Percentiles rank a stretch among this genome's conserved stretches.
Evolutionary conservation across 2,113 vertebrate genomes (phyloP).

Genomic region (Tachuris rubrigastra): DNA sequence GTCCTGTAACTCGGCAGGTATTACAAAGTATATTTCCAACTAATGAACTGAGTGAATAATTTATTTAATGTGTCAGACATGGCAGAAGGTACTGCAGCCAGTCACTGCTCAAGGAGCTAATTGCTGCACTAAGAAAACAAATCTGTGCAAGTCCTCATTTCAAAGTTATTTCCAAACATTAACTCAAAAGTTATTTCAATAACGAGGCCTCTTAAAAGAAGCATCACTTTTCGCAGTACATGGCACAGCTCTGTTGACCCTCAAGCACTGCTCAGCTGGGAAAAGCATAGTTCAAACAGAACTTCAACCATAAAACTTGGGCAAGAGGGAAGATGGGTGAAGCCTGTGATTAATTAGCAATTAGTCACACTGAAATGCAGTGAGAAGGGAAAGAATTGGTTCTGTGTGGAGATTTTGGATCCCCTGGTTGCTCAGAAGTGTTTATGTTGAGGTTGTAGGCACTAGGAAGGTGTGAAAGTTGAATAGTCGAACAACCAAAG

Average conservation of each 20-base stretch:
- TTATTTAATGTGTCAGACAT: constrained; percentile 56
- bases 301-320: neutral
- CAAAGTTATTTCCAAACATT: constrained; percentile 57
- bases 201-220: constrained; percentile 21
- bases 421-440: neutral
- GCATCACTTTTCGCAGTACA: constrained; percentile 29
- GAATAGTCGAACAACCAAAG: neutral
- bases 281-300: constrained; percentile 12
- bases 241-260: neutral
- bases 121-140: constrained; percentile 62
- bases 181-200: constrained; percentile 48
- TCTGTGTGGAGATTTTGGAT: neutral
- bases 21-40: constrained; percentile 35
- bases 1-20: constrained; percentile 14
- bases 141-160: constrained; percentile 44
- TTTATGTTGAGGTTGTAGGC: neutral
- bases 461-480: neutral
- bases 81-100: constrained; percentile 50
- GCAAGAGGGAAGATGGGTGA: neutral
- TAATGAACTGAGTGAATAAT: constrained; percentile 55
- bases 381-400: neutral
- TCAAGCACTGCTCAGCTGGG: constrained; percentile 17
- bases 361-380: constrained; percentile 1
- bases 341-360: constrained; percentile 35
- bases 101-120: constrained; percentile 22